A percentile compares a stretch with the other conserved stretches of the same genome.
phyloP scores from a whole-genome alignment of 2,113 vertebrate species.

The Atlantisia rogersi region DNA sequence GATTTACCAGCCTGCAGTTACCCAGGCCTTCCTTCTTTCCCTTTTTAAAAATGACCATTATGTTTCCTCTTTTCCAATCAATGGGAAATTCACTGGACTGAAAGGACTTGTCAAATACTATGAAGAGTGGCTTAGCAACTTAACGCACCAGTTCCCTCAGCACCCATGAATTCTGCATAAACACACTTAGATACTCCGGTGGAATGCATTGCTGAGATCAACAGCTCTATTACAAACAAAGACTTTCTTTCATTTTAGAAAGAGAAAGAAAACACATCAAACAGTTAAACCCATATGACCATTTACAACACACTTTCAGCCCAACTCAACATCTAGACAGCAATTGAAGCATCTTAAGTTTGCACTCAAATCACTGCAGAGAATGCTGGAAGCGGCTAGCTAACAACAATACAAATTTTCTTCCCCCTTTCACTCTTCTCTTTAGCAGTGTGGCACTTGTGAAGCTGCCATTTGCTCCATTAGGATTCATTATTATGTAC shows the following conservation, averaged over 20 bases:
- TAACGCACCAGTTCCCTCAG: no score
- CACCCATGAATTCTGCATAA: neutral
- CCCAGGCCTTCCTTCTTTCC: no score
- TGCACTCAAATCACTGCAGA: neutral
- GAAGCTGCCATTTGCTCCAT: constrained; percentile 16
- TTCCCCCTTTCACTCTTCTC: neutral
- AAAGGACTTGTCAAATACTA: no score
- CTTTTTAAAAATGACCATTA: no score
- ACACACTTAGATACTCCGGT: neutral
- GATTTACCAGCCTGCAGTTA: no score
- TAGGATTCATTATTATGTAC: constrained; percentile 44
- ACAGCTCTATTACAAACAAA: neutral
- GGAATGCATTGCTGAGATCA: neutral
- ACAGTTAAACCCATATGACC: neutral
- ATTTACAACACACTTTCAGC: neutral
- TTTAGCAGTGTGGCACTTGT: neutral
- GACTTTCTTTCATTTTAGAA: neutral
- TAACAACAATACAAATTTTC: neutral
- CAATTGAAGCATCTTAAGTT: neutral
- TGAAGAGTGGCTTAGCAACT: no score
- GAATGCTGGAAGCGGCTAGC: neutral
- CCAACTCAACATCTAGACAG: neutral
- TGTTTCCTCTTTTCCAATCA: no score
- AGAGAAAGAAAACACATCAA: neutral
- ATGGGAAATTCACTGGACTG: no score